phyloP scores from a whole-genome alignment of 64 coral and sea anemone species.

The Montipora capricornis region DNA sequence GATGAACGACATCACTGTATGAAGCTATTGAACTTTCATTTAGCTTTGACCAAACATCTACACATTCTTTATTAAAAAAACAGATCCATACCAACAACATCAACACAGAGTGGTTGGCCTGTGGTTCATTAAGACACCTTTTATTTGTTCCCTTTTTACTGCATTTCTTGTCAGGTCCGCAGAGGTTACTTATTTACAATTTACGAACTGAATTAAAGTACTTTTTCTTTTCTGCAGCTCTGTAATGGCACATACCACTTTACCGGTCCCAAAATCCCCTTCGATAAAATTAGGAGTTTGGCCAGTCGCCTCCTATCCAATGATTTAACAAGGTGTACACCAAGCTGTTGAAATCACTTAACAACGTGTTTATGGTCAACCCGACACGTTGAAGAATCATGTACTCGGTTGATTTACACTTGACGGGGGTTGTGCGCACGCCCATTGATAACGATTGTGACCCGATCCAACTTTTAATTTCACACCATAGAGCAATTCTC shows the following conservation, averaged over 20 bases:
- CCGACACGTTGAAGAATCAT: conserved; percentile 70
- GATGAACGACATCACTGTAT: too few relatives aligned
- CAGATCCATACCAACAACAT: too few relatives aligned
- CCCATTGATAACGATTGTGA: conserved; percentile 76
- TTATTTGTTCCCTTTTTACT: too few relatives aligned
- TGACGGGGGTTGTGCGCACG: conserved; percentile 66
- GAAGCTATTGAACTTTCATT: too few relatives aligned
- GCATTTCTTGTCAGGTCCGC: too few relatives aligned
- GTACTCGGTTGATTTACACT: conserved; percentile 66
- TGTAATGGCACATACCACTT: conserved; percentile 74
- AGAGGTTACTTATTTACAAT: too few relatives aligned
- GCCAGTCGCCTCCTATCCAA: conserved; percentile 79
- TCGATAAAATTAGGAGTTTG: conserved; percentile 78
- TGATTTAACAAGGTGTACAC: conserved; percentile 82
- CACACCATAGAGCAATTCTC: neutral
- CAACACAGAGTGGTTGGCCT: too few relatives aligned
- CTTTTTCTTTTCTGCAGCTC: conserved; percentile 14
- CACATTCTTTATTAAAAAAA: too few relatives aligned
- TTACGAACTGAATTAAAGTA: too few relatives aligned
- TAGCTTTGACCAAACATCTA: too few relatives aligned
- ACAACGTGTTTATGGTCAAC: conserved; percentile 81
- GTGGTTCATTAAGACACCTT: too few relatives aligned
- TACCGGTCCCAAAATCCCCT: conserved; percentile 58
- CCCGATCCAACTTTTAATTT: conserved; percentile 67
- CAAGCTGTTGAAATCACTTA: conserved; percentile 69